phyloP scores from a whole-genome alignment of 2,113 vertebrate species.

The Melospiza georgiana region DNA sequence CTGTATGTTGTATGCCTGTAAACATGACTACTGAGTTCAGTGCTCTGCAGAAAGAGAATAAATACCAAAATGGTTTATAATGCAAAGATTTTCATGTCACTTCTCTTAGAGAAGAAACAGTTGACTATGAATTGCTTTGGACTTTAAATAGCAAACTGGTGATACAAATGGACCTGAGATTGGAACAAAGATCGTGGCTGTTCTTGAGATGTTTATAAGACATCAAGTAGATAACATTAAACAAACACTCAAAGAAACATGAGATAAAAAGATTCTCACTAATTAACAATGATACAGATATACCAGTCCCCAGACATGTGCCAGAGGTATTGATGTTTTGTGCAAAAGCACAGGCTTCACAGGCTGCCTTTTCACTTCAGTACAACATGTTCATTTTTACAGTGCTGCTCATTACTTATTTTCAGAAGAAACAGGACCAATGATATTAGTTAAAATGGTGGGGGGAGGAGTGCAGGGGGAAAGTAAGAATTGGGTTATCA shows the following conservation, averaged over 20 bases:
- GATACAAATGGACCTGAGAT: not conserved
- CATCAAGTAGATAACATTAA: not conserved
- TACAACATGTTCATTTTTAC: not conserved
- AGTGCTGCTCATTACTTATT: not conserved
- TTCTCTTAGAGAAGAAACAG: not conserved
- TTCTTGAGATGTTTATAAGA: not conserved
- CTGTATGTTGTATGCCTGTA: not conserved
- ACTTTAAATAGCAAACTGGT: not conserved
- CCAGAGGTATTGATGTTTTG: not conserved
- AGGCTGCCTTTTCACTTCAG: not conserved
- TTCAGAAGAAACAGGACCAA: not conserved
- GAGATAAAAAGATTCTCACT: not conserved
- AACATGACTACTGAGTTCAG: not conserved
- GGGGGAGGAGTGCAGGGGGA: accelerated
- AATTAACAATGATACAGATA: not conserved
- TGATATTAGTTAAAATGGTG: not conserved
- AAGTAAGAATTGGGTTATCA: not conserved
- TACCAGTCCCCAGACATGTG: not conserved
- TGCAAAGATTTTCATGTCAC: not conserved
- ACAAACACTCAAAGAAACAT: not conserved
- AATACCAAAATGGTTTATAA: not conserved
- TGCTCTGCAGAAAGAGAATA: not conserved
- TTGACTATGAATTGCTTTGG: not conserved
- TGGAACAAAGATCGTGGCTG: not conserved
- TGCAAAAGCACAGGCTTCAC: not conserved